phyloP scores from a whole-genome alignment of 2,888 invertebrate species.

The Artemia sinica region DNA sequence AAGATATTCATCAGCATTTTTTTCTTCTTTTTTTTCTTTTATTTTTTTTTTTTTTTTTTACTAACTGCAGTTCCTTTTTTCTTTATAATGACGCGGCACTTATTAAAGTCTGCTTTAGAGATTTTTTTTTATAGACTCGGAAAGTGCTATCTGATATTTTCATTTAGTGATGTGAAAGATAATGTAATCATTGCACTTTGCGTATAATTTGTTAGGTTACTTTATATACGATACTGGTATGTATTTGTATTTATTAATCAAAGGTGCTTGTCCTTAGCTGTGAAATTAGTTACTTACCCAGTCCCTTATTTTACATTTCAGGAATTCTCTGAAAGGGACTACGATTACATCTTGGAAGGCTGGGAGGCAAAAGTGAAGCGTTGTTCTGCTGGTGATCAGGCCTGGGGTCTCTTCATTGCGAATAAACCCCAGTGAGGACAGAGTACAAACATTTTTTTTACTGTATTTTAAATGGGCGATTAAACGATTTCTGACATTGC shows the following conservation, averaged over 20 bases:
- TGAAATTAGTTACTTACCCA: neutral
- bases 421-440: conserved; percentile 24
- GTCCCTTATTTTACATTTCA: conserved; percentile 24
- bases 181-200: no score
- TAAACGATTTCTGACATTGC: conserved; percentile 22
- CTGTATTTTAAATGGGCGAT: conserved; percentile 22
- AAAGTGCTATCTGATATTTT: no score
- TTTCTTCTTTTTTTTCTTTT: neutral
- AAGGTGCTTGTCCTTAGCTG: conserved; percentile 4
- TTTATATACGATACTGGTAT: neutral
- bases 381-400: conserved; percentile 33
- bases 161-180: no score
- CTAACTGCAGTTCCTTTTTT: conserved; percentile 8
- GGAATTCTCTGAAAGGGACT: conserved; percentile 36
- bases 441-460: neutral
- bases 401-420: conserved; percentile 33
- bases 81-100: neutral
- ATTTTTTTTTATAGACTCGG: no score
- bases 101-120: no score
- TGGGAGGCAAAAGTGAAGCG: conserved; percentile 34
- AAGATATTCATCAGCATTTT: neutral
- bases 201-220: neutral
- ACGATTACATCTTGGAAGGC: conserved; percentile 35
- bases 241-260: neutral
- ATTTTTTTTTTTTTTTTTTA: neutral